Evolutionary conservation across 2,113 vertebrate genomes (phyloP), one percentile per base, ranked within the genome.

Genomic region (Planiliza haematocheilus): DNA sequence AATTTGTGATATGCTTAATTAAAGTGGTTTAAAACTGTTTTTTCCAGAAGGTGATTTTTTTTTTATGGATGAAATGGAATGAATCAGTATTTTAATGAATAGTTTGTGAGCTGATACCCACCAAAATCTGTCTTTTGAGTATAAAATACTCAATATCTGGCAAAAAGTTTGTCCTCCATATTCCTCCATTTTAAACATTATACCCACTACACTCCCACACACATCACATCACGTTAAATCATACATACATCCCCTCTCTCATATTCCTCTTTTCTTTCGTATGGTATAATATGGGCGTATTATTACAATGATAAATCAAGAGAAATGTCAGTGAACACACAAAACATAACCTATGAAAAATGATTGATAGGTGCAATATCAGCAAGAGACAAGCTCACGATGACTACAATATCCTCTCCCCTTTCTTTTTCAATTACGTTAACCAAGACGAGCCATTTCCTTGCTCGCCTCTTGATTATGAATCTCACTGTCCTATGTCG

Each of bases 261-360:
- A 7, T 12, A 58, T 53, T 42, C 37, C 43, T 43, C 57, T 55
- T 76, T 60, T 66, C 38, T 51, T 52, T 57, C 50, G 53, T 79
- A 58, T 62, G 61, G 48, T 46, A 70, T 50, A 52, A 56, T 51
- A 56, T 75, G 34, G 41, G 18, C 38, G 41, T 64, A 74, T 85
- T 90, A 92, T 91, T 90, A 79, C 63, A 14, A n/a, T 70, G 77
- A 87, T 91, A 89, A 91, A 86, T 92, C 84, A 80, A 56, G 67
- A 69, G 63, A 73, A 83, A 86, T 84, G 73, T 79, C 75, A 81
- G 73, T 50, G 81, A 83, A 79, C 77, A 82, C 68, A 34, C 37
- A 16, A 68, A 77, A 79, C 34, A 75, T 60, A 49, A 62, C 58
- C 71, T 21, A 49, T 66, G 74, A 83, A 83, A 86, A 76, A 78